Evolutionary conservation across 2,888 invertebrate genomes (phyloP).

Genomic region (Xestobium rufovillosum): DNA sequence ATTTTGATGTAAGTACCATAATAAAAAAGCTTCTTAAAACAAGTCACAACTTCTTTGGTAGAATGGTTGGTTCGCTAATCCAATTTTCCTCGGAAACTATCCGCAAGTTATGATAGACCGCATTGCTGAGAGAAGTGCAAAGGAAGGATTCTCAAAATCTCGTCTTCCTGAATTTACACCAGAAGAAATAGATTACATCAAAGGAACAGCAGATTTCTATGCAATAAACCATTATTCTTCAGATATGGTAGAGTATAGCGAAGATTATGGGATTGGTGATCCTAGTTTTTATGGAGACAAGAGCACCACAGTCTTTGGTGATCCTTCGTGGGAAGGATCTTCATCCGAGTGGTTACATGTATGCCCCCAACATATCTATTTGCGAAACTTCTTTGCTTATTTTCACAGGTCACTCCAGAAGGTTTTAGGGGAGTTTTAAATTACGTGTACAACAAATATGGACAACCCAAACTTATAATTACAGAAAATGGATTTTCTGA

Average conservation of each 20-base stretch:
- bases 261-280: constrained; percentile 3
- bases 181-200: constrained; percentile 52
- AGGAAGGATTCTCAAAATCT: constrained; percentile 51
- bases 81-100: constrained; percentile 60
- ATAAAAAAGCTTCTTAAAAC: no score
- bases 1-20: no score
- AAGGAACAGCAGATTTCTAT: constrained; percentile 60
- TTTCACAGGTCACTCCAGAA: no score
- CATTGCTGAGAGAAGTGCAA: constrained; percentile 49
- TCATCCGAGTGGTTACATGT: no score
- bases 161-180: constrained; percentile 54
- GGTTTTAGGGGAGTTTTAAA: no score
- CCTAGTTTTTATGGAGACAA: constrained; percentile 6
- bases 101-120: constrained; percentile 54
- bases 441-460: no score
- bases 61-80: constrained; percentile 61
- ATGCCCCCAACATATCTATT: no score
- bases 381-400: no score
- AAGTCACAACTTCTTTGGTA: constrained; percentile 35
- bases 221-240: constrained; percentile 67
- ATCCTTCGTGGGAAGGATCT: no score
- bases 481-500: constrained; percentile 54
- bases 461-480: constrained; percentile 48
- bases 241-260: constrained; percentile 37
- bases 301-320: no score